phyloP scores from a whole-genome alignment of 2,888 invertebrate species.

The Scaptomyza cyrtandrae region DNA sequence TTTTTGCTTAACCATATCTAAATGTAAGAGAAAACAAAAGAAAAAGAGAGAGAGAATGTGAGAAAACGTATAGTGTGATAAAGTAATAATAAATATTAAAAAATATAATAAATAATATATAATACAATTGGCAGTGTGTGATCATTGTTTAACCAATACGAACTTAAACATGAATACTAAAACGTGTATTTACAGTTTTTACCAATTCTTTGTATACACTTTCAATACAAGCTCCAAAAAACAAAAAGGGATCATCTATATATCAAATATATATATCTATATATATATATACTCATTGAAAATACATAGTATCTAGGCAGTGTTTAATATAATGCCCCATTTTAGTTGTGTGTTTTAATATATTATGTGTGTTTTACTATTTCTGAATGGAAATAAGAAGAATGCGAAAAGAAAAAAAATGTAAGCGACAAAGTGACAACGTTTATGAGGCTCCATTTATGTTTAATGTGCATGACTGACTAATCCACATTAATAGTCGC shows the following conservation, averaged over 20 bases:
- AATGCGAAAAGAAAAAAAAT: not conserved
- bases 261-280: not conserved
- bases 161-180: constrained; percentile 3
- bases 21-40: constrained; percentile 58
- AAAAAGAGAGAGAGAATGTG: constrained; percentile 27
- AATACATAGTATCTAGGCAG: constrained; percentile 37
- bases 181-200: constrained; percentile 40
- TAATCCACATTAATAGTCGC: constrained; percentile 19
- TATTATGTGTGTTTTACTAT: not conserved
- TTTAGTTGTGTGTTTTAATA: not conserved
- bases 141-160: constrained; percentile 7
- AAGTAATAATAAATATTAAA: constrained; percentile 22
- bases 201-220: constrained; percentile 4
- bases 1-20: constrained; percentile 84
- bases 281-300: constrained; percentile 7
- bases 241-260: constrained; percentile 1
- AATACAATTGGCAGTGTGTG: constrained; percentile 46
- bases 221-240: not conserved
- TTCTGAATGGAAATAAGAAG: too few species aligned
- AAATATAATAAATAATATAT: constrained; percentile 7
- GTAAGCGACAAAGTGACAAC: not conserved
- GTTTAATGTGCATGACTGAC: constrained; percentile 1
- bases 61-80: constrained; percentile 29
- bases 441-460: constrained; percentile 7
- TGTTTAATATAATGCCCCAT: constrained; percentile 31